Percentiles rank a stretch among this genome's conserved stretches.
phyloP scores from a whole-genome alignment of 2,113 vertebrate species.

The Antechinus stuartii region DNA sequence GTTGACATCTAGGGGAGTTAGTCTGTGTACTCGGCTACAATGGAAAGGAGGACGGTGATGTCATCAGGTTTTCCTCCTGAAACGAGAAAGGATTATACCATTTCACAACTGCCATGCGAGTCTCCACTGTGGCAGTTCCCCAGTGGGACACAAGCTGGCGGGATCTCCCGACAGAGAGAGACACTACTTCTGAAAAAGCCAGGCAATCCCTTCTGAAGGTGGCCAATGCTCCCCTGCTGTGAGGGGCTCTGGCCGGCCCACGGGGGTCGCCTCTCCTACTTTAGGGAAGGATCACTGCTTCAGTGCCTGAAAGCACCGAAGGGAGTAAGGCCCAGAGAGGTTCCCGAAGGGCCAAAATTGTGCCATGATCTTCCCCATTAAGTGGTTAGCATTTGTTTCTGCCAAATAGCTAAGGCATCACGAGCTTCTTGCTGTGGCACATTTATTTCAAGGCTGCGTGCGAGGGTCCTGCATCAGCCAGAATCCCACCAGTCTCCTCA shows the following conservation, averaged over 20 bases:
- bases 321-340: not conserved
- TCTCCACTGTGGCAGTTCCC: not conserved
- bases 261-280: not conserved
- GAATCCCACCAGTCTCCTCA: constrained; percentile 5
- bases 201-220: not conserved
- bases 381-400: not conserved
- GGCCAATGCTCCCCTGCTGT: not conserved
- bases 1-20: constrained; percentile 75
- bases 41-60: constrained; percentile 99
- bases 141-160: not conserved
- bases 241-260: not conserved
- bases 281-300: not conserved
- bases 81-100: constrained; percentile 40
- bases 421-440: not conserved
- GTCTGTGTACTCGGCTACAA: constrained; percentile 99
- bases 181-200: not conserved
- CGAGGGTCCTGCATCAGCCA: constrained; percentile 34
- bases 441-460: not conserved
- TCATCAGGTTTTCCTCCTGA: constrained; percentile 98
- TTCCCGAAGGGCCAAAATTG: not conserved
- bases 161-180: not conserved
- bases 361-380: not conserved
- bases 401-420: constrained; percentile 58
- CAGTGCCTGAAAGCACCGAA: not conserved
- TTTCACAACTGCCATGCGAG: not conserved